Percentiles rank a stretch among this genome's conserved stretches.
These are phyloP conservation scores for Gadus chalcogrammus DNA, from an alignment of 2,113 vertebrate species.

Conservation along the genomic window DNA sequence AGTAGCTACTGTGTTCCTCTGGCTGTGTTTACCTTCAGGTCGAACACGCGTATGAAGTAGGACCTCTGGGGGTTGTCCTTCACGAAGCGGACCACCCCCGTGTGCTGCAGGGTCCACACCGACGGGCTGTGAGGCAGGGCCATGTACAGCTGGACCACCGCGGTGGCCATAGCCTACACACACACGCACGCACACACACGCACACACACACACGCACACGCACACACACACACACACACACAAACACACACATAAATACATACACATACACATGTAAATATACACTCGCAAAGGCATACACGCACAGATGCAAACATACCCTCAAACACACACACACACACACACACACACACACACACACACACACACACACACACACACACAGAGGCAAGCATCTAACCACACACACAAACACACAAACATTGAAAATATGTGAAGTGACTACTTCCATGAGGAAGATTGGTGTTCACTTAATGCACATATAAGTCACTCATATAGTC, in stretches of 20 bases:
- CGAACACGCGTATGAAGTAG: slow-evolving; percentile 84
- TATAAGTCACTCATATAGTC: too few species aligned
- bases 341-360: too few species aligned
- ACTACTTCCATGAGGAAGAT: too few species aligned
- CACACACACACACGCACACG: not conserved
- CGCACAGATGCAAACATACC: not conserved
- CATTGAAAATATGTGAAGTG: too few species aligned
- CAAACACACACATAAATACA: slow-evolving; percentile 40
- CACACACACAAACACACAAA: too few species aligned
- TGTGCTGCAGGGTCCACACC: slow-evolving; percentile 79
- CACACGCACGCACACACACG: slow-evolving; percentile 10
- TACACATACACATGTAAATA: slow-evolving; percentile 18
- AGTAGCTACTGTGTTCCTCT: not conserved
- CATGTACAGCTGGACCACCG: slow-evolving; percentile 81
- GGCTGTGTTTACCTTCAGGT: slow-evolving; percentile 74
- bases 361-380: too few species aligned
- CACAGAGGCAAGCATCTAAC: too few species aligned
- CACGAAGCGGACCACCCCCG: slow-evolving; percentile 80
- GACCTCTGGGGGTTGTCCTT: slow-evolving; percentile 87
- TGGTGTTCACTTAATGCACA: too few species aligned
- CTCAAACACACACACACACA: not conserved
- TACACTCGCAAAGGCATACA: slow-evolving; percentile 6
- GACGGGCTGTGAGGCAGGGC: slow-evolving; percentile 73
- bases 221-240: slow-evolving; percentile 14
- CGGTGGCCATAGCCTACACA: slow-evolving; percentile 75